These are phyloP conservation scores for Hololepta plana DNA, from an alignment of 2,888 invertebrate species.

Conservation along the genomic window DNA sequence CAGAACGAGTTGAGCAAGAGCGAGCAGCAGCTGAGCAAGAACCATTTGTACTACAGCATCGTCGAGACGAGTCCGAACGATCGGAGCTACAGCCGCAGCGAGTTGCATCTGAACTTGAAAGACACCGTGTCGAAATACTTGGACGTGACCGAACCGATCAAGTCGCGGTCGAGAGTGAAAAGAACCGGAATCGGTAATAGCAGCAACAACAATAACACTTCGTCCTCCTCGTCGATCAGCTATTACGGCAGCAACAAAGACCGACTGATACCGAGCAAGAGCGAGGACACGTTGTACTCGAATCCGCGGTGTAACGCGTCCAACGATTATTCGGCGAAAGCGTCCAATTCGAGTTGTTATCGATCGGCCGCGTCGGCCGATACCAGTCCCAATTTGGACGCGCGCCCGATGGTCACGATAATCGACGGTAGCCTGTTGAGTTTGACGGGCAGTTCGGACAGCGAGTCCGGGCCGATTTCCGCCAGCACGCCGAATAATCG, in stretches of 20 bases:
- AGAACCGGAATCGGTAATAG: too few species aligned
- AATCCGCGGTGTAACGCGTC: too few species aligned
- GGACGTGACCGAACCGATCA: too few species aligned
- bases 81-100: slow-evolving; percentile 73
- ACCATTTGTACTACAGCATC: too few species aligned
- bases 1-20: slow-evolving; percentile 59
- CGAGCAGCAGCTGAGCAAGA: slow-evolving; percentile 51
- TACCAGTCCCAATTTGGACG: slow-evolving; percentile 49
- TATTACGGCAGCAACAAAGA: too few species aligned
- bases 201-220: too few species aligned
- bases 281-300: slow-evolving; percentile 52
- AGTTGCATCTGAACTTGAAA: slow-evolving; percentile 48
- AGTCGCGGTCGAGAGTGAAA: too few species aligned
- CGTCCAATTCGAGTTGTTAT: too few species aligned
- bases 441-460: slow-evolving; percentile 45
- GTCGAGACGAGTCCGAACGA: too few species aligned
- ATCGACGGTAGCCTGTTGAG: slow-evolving; percentile 43
- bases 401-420: slow-evolving; percentile 31
- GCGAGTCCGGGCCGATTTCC: slow-evolving; percentile 37
- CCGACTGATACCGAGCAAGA: slow-evolving; percentile 56
- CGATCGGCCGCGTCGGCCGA: too few species aligned
- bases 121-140: slow-evolving; percentile 38
- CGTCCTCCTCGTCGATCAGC: too few species aligned
- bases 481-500: slow-evolving; percentile 29
- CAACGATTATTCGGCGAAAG: too few species aligned